Evolutionary conservation across 1,140 invertebrate species (phyloP), one percentile per base, ranked within the genome.

Genomic region (Pseudomyrmex flavicornis): DNA sequence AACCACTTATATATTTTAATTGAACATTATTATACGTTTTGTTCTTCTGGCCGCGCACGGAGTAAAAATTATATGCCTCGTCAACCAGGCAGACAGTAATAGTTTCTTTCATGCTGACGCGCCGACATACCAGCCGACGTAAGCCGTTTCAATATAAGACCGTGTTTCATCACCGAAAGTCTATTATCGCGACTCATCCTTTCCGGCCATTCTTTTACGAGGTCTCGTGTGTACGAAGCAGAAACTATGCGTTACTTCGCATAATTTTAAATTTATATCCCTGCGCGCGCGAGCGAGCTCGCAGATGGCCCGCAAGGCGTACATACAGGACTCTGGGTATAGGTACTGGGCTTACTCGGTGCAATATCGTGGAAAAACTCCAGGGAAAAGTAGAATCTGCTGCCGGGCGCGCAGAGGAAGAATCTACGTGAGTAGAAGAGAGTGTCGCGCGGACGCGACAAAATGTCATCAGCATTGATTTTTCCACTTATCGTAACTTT

Each of bases 181-280:
- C 92, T 91, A 93, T 93, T 93, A 93, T 93, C 91, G 80, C 86
- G 75, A 65, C 87, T 75, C 87, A 69, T 62, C 80, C 74, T 52
- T 61, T 12, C 17, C 73, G 46, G 26, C 80, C 35, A 50, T 91
- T 92, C 90, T 92, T 91, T 72, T 79, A 65, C 66, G 63, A 82
- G 54, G 80, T 85, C 85, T 88, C 85, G 86, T 91, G 88, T 88
- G 85, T 88, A 90, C 82, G 85, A 82, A 76, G 72, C 74, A 90
- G 91, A 92, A 91, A 89, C 89, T 88, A 76, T 89, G 88, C 87
- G 90, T 93, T 91, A 91, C 85, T 35, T 88, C 73, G 84, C 88
- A 90, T 93, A 93, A 92, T 93, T 92, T 90, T 85, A 90, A 93
- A 93, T 92, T 92, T 91, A 92, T 84, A 86, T 69, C 72, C 63